Base-by-base conservation (phyloP, 2,113 vertebrate species). In the Onychorhynchus coronatus region DNA sequence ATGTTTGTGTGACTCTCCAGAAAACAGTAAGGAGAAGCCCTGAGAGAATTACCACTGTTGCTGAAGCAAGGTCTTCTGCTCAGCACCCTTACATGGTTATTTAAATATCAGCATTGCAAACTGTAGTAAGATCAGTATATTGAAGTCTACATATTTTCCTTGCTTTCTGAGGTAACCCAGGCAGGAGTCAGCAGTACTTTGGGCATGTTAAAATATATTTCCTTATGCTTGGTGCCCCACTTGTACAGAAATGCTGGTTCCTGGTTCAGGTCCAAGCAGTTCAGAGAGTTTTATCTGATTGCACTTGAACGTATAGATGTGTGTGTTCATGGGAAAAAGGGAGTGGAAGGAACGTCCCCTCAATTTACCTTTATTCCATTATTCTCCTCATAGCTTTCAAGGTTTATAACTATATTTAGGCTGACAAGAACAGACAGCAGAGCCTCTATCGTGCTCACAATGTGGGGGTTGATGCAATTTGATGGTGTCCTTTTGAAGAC, bases 291-390 rank as follows among this genome's bases (percentile, higher is more conserved):
- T 80, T 83, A 80, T 74, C 52, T 73, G 67, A 79, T 77, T 88
- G 67, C 42, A 42, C 67, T 77, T 33, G 46, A 86, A 67, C 42
- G 33, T 24, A 47, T 9, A 80, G 71, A 62, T 0, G 1, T 53
- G 17, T 11, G 22, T 18, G 6, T 76, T 88, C 88, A 46, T 5
- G 37, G 74, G 74, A 9, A n/a, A 74, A 85, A 53, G 18, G 18
- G 39, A 82, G 27, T 49, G 27, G 72, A 91, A 84, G 55, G 68
- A 88, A 91, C 19, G 2, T 67, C 79, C 82, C 50, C 75, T 58
- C 83, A 79, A 56, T 92, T 96, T 94, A 93, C n/a, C n/a, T 93
- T 92, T 70, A 59, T 93, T n/a, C 67, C 39, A 77, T 88, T 95
- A 79, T 77, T 93, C 41, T 94, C 78, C 66, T 80, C 42, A 13